Base-by-base conservation (phyloP, 2,888 invertebrate species). In the Micropterix aruncella region DNA sequence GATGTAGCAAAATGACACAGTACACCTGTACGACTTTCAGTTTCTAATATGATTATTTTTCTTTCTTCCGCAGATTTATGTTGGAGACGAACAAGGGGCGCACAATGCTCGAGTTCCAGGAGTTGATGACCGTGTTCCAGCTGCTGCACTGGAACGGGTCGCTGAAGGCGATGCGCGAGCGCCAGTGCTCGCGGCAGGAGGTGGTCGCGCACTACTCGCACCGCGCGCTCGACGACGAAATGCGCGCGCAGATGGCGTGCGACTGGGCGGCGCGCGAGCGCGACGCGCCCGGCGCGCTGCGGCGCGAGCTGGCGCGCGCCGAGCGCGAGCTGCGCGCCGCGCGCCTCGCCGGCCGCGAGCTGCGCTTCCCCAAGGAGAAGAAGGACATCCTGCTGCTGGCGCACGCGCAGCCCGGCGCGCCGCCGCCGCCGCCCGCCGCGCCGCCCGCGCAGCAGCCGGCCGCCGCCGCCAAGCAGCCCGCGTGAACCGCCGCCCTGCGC, bases 71-170 rank as follows among this genome's bases (percentile, higher is more conserved):
- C 60, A 80, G 84, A 57, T 82, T 82, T 57, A 82, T 82, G 82
- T 63, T 82, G 53, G 80, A 79, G 65, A 77, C 77, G 19, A 90
- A 87, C 65, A 92, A 90, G 52, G 93, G 93, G 9, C 80, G 91
- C 51, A 92, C 93, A 43, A 93, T 94, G 93, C 73, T 94, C 51
- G 93, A 94, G 65, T 94, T 93, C 71, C 93, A 94, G 65, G 93
- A 94, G 62, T 69, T 94, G 56, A 94, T 94, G 94, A 94, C 93
- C n/a, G 93, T 94, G 41, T 94, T 94, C 67, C 93, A 94, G 67
- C 73, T 94, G 52, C 73, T 94, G 43, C 94, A 94, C 66, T 94
- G 94, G 94, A 94, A 94, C 63, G 94, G 94, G n/a, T 91, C 90
- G 52, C 66, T 94, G 54, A 88, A 92, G 55, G 93, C 93, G 39